Evolutionary conservation across 2,113 vertebrate species (phyloP), one percentile per base, ranked within the genome.

Genomic region (Burhinus oedicnemus): DNA sequence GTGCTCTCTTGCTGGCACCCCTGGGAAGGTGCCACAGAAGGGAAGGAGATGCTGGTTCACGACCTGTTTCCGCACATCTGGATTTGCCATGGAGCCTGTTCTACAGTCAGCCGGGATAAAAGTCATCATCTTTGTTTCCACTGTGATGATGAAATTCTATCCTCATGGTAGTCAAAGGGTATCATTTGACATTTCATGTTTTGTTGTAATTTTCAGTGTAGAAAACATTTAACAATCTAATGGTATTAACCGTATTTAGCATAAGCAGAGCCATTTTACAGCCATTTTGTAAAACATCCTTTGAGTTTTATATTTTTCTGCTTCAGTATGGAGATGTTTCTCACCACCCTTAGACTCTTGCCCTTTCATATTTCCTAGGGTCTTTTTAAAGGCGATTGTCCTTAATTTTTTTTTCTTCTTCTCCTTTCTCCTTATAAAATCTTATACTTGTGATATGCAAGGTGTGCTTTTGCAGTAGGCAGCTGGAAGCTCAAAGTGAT

Each of bases 61-160:
- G 5, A 54, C 19, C 36, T 23, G 14, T 32, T 69, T 60, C 69
- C 1, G 1, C 47, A 25, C 0, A 0, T 23, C 32, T 76, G 60
- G 13, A 3, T 62, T n/a, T 64, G 66, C 57, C 19, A 2, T 5
- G n/a, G 52, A 45, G 51, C 42, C 54, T 84, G 36, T 32, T 52
- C 58, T 14, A 14, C 61, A 42, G 61, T 32, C 32, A 51, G 25
- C 62, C 0, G 0, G 29, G 62, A 27, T 38, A 30, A 29, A 68
- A 87, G 26, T 42, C 62, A 30, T n/a, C 40, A 21, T 25, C 30
- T 71, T 64, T 49, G 34, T 42, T 76, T 68, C 58, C 38, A 2
- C 30, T 45, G 55, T n/a, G 57, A 47, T 36, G 29, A 44, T 72
- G 76, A 69, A 68, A 74, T 49, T 80, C 44, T 30, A 55, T 49